These are phyloP conservation scores for Hydra vulgaris DNA, from an alignment of 30 jellyfish, hydroid and myxozoan genomes.

Conservation along the genomic window DNA sequence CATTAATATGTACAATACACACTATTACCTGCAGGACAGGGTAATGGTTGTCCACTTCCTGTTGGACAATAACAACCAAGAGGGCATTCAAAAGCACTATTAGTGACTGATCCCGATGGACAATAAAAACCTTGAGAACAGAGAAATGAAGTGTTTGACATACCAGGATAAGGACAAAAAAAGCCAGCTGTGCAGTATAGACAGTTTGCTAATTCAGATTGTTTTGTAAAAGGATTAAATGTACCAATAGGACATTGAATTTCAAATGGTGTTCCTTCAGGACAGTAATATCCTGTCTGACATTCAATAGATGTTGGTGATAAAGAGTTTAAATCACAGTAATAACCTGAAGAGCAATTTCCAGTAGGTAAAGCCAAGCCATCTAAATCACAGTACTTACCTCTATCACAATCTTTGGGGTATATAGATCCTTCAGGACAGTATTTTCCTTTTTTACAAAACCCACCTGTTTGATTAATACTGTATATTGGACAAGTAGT, in stretches of 20 bases:
- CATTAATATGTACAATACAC: too few species aligned
- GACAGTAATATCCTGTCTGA: conserved; percentile 78
- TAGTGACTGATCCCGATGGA: conserved; percentile 74
- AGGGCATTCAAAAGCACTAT: conserved; percentile 79
- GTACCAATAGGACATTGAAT: conserved; percentile 79
- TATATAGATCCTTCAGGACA: conserved; percentile 71
- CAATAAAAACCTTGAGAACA: conserved; percentile 92
- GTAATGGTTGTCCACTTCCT: conserved; percentile 65
- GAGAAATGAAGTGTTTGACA: conserved; percentile 55
- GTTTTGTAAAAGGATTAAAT: conserved; percentile 53
- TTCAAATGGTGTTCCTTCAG: conserved; percentile 65
- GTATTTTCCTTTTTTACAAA: conserved; percentile 76
- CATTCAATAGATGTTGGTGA: conserved; percentile 44
- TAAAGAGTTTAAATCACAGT: conserved; percentile 61
- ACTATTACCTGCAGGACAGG: conserved; percentile 95
- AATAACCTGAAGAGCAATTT: conserved; percentile 79
- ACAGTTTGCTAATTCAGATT: conserved; percentile 53
- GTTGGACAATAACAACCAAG: conserved; percentile 85
- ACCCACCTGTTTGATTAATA: conserved; percentile 78
- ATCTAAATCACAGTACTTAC: conserved; percentile 57
- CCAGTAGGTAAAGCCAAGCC: conserved; percentile 71
- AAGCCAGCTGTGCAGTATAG: conserved; percentile 82
- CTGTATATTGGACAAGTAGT: conserved; percentile 89
- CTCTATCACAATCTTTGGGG: conserved; percentile 75
- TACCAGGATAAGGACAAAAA: conserved; percentile 80